These are phyloP conservation scores for Petroica traversi DNA, from an alignment of 2,113 vertebrate species.

Conservation along the genomic window DNA sequence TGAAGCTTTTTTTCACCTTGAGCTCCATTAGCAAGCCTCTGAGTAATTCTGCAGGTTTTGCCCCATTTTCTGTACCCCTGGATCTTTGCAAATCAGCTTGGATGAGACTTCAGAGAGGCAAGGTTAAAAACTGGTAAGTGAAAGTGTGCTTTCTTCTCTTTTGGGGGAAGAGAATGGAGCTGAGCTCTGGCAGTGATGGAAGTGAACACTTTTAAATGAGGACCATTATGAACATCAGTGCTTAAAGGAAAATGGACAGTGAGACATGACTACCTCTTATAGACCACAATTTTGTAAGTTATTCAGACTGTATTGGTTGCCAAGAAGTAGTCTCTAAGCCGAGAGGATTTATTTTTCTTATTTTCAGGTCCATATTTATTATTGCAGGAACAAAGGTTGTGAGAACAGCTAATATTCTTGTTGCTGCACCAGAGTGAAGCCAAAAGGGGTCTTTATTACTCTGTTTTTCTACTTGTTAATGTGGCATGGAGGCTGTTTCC, in stretches of 20 bases:
- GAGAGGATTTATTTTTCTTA: not conserved
- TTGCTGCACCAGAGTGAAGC: not conserved
- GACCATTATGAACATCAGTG: not conserved
- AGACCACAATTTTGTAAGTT: not conserved
- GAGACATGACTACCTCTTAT: not conserved
- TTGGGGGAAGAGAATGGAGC: not conserved
- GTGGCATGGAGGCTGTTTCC: not conserved
- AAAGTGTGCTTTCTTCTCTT: not conserved
- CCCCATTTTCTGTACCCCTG: accelerated
- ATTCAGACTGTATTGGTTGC: not conserved
- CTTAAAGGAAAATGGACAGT: not conserved
- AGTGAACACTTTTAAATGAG: not conserved
- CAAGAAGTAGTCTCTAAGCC: not conserved
- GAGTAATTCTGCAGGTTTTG: not conserved
- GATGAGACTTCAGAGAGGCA: not conserved
- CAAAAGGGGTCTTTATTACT: not conserved
- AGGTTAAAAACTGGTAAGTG: not conserved
- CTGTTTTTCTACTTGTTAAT: not conserved
- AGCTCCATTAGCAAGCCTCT: not conserved
- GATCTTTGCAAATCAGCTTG: not conserved
- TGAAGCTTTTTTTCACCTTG: not conserved
- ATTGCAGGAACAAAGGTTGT: not conserved
- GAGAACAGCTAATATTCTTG: not conserved
- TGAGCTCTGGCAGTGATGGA: not conserved
- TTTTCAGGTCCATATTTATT: not conserved